Conservation (phyloP, 1,140 invertebrate species). For the Latrodectus geometricus region DNA sequence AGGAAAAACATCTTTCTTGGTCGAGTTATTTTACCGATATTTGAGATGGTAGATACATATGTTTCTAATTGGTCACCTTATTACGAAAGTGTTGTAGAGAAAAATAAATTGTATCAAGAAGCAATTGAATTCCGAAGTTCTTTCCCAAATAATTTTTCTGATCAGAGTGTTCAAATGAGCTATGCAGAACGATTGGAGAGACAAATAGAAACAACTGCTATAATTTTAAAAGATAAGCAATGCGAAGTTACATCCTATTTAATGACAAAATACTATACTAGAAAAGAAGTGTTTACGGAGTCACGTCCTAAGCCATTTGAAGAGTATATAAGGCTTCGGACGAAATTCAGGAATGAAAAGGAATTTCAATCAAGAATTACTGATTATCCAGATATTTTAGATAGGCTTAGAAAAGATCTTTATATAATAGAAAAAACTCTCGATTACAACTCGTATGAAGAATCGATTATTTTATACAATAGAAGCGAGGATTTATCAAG, state of each 20-base stretch:
- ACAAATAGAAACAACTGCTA: slow-evolving; percentile 5
- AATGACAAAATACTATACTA: slow-evolving; percentile 33
- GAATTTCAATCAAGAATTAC: slow-evolving; percentile 17
- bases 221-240: slow-evolving; percentile 3
- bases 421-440: slow-evolving; percentile 46
- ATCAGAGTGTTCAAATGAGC: slow-evolving; percentile 17
- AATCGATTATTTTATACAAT: slow-evolving; percentile 23
- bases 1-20: slow-evolving; percentile 52
- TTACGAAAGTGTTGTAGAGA: slow-evolving; percentile 8
- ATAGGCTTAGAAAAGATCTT: slow-evolving; percentile 8
- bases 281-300: slow-evolving; percentile 14
- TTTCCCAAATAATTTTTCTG: background rate
- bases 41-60: slow-evolving; percentile 33
- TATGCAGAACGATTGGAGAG: background rate
- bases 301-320: background rate
- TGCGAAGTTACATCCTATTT: slow-evolving; percentile 5
- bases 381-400: slow-evolving; percentile 12
- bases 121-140: background rate
- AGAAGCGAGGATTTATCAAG: background rate
- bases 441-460: slow-evolving; percentile 44
- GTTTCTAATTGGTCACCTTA: slow-evolving; percentile 20
- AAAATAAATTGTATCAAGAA: slow-evolving; percentile 32
- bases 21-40: slow-evolving; percentile 15
- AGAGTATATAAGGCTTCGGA: slow-evolving; percentile 15
- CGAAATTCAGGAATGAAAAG: slow-evolving; percentile 30